Evolutionary conservation across 2,113 vertebrate genomes (phyloP).

Genomic region (Melanocharis versteri): DNA sequence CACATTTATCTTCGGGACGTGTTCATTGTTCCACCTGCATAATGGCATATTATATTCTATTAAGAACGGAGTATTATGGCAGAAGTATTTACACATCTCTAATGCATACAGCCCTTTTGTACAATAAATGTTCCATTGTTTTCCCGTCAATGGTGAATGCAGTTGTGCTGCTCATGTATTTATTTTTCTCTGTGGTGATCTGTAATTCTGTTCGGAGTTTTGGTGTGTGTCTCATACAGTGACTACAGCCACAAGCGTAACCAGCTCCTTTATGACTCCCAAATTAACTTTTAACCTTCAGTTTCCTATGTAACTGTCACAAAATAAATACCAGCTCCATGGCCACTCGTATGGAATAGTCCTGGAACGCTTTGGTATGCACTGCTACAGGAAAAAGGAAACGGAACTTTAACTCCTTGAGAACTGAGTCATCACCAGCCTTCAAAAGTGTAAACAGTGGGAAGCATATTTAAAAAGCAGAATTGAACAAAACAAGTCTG

Average conservation of each 20-base stretch:
- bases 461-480: neutral
- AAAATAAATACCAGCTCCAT: neutral
- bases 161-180: neutral
- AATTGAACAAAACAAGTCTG: neutral
- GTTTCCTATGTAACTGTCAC: neutral
- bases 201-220: neutral
- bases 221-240: neutral
- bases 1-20: neutral
- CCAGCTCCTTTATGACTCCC: neutral
- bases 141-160: neutral
- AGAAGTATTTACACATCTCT: neutral
- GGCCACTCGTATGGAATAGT: neutral
- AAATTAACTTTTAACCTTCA: slow-evolving; percentile 36
- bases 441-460: neutral
- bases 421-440: neutral
- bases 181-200: neutral
- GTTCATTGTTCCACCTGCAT: neutral
- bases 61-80: neutral
- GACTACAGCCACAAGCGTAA: neutral
- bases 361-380: neutral
- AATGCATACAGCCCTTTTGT: neutral
- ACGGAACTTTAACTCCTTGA: neutral
- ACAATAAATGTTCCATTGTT: neutral
- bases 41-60: neutral
- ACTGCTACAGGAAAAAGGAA: neutral